Conservation (phyloP, 2,888 invertebrate genomes). For the Therioaphis trifolii region DNA sequence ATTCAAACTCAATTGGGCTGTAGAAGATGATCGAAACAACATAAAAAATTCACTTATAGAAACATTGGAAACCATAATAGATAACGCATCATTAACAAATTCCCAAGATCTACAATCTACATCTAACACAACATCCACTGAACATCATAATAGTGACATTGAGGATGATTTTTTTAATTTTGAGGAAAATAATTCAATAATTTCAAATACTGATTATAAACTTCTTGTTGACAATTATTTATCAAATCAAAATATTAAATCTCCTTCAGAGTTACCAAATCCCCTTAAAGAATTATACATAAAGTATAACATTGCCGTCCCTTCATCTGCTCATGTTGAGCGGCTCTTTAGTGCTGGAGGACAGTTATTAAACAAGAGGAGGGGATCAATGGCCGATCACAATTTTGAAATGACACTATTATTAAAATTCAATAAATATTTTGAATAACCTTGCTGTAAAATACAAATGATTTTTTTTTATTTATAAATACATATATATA, state of each 20-base stretch:
- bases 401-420: not conserved
- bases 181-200: not conserved
- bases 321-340: not conserved
- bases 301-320: not conserved
- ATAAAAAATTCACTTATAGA: not conserved
- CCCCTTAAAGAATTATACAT: too few species aligned
- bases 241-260: not conserved
- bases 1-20: not conserved
- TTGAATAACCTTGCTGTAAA: too few species aligned
- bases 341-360: not conserved
- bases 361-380: not conserved
- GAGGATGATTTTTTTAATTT: slow-evolving; percentile 5
- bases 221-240: not conserved
- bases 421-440: not conserved
- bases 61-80: not conserved
- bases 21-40: not conserved
- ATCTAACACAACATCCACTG: too few species aligned
- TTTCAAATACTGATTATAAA: not conserved
- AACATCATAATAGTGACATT: not conserved
- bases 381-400: not conserved
- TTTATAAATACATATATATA: too few species aligned
- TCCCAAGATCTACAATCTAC: not conserved
- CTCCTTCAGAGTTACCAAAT: not conserved
- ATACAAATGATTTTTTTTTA: too few species aligned
- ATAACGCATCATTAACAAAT: not conserved